Evolutionary conservation across 2,888 invertebrate species (phyloP).

Genomic region (Eucriotettix oculatus): DNA sequence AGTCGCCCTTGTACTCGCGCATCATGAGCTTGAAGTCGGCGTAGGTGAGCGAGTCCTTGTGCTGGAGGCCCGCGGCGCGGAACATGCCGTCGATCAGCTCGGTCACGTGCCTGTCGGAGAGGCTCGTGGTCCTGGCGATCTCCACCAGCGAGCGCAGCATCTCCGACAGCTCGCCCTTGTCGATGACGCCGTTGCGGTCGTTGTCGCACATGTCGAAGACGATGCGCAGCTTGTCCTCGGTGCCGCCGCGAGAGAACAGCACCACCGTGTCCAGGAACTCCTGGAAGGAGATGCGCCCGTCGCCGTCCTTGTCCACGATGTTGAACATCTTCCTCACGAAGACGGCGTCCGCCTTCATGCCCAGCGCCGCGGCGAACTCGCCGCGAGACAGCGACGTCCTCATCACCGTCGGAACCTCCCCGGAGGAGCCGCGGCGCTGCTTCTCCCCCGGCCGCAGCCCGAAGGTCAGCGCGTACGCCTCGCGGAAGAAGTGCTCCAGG

Average conservation of each 20-base stretch:
- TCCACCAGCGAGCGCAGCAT: conserved; percentile 86
- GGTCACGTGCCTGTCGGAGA: conserved; percentile 79
- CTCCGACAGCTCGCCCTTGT: conserved; percentile 81
- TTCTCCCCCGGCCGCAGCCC: conserved; percentile 77
- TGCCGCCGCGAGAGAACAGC: conserved; percentile 78
- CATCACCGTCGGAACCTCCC: conserved; percentile 79
- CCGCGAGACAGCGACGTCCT: conserved; percentile 76
- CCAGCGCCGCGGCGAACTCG: conserved; percentile 88
- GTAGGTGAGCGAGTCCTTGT: conserved; percentile 79
- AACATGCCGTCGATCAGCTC: conserved; percentile 92
- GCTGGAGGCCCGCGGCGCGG: conserved; percentile 76
- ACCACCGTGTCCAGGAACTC: conserved; percentile 91
- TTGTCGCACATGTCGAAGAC: conserved; percentile 97
- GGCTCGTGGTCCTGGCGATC: conserved; percentile 78
- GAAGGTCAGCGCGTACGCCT: conserved; percentile 87
- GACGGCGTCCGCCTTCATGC: conserved; percentile 87
- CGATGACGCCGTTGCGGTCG: conserved; percentile 84
- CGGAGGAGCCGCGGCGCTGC: conserved; percentile 40
- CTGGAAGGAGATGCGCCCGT: conserved; percentile 86
- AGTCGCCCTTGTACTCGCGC: conserved; percentile 91
- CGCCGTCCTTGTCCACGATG: conserved; percentile 86
- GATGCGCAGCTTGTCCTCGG: conserved; percentile 82
- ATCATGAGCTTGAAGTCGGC: conserved; percentile 89
- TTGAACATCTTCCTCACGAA: conserved; percentile 97
- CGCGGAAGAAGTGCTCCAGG: conserved; percentile 85